A percentile compares a stretch with the other conserved stretches of the same genome.
Evolutionary conservation across 2,113 vertebrate species (phyloP).

Genomic region (Indicator indicator): DNA sequence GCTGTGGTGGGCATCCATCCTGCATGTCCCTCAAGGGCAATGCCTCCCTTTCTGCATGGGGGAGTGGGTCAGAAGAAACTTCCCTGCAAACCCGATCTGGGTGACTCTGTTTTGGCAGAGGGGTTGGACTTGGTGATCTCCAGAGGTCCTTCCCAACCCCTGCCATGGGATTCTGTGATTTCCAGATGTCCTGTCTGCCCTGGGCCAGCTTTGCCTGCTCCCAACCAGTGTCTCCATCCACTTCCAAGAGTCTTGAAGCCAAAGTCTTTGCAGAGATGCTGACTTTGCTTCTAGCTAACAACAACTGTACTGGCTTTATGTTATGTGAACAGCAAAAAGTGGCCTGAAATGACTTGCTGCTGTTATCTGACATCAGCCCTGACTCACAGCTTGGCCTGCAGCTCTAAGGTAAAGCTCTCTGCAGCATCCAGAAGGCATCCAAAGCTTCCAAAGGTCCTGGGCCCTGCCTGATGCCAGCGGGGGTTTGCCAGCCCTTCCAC

Average conservation of each 20-base stretch:
- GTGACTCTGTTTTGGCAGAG: too few species aligned
- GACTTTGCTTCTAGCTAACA: too few species aligned
- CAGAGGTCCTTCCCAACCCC: too few species aligned
- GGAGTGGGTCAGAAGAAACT: not conserved
- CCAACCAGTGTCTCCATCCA: not conserved
- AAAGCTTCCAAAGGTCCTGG: not conserved
- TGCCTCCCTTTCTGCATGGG: rapidly evolving
- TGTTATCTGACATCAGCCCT: not conserved
- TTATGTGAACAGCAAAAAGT: not conserved
- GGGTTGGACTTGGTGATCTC: too few species aligned
- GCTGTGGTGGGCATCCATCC: not conserved
- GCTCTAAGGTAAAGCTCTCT: not conserved
- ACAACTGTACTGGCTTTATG: not conserved
- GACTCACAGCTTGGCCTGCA: not conserved
- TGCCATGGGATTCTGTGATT: too few species aligned
- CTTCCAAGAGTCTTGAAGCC: rapidly evolving
- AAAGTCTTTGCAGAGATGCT: not conserved
- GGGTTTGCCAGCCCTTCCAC: not conserved
- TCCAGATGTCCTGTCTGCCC: not conserved
- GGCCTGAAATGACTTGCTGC: not conserved
- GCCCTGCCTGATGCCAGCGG: not conserved
- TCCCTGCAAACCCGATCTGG: not conserved
- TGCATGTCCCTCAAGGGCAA: rapidly evolving
- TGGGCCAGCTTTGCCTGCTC: rapidly evolving
- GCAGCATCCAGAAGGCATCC: not conserved